Evolutionary conservation across 2,113 vertebrate species (phyloP).

Genomic region (Pelusios castaneus): DNA sequence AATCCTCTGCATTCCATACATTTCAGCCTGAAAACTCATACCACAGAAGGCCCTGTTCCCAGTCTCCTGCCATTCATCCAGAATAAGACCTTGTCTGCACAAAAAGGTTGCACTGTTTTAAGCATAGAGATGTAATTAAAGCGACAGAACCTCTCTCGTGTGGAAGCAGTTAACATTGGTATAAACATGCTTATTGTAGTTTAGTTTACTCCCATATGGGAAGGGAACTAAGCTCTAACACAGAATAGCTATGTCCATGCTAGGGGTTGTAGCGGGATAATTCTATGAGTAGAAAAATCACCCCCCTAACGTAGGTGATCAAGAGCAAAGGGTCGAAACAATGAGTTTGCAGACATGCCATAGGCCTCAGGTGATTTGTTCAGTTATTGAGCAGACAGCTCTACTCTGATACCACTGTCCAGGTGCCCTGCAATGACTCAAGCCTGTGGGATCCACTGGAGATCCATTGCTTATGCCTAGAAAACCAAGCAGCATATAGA

Average conservation of each 20-base stretch:
- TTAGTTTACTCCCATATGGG: background rate
- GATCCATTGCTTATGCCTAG: background rate
- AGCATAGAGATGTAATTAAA: background rate
- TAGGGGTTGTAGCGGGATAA: background rate
- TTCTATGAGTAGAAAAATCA: background rate
- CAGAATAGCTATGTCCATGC: background rate
- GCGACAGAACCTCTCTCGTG: background rate
- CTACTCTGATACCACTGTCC: background rate
- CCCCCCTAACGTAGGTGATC: background rate
- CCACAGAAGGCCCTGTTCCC: background rate
- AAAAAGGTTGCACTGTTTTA: background rate
- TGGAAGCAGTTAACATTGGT: background rate
- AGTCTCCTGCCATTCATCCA: background rate
- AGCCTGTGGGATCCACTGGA: background rate
- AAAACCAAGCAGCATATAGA: background rate
- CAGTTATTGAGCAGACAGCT: background rate
- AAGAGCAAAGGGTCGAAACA: background rate
- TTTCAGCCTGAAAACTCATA: background rate
- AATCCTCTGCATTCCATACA: background rate
- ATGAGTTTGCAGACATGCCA: background rate
- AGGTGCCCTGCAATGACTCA: background rate
- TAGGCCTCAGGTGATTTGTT: background rate
- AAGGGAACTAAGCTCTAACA: background rate
- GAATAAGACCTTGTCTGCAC: background rate
- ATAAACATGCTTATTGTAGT: background rate